Evolutionary conservation across 2,888 invertebrate genomes (phyloP), one percentile per base, ranked within the genome.

Genomic region (Megaustenia siamemsis): DNA sequence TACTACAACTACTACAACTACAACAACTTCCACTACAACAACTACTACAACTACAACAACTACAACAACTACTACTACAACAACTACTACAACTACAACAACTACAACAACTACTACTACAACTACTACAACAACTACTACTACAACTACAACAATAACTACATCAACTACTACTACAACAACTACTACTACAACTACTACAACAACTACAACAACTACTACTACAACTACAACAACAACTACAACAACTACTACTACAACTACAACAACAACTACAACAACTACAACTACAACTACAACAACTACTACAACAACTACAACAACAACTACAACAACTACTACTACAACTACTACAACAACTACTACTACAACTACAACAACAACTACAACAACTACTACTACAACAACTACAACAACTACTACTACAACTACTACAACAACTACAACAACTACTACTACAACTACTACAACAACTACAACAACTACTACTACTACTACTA

Each of bases 211-310:
- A 6, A 75, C 75, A 15, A 75, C 75, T 75, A 43, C 75, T 43
- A 8, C 75, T 76, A 76, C 76, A 8, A 53, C 76, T 76, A 76
- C 76, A 53, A 76, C 76, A n/a, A 53, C 53, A n/a, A 76, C 76
- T 76, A 76, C 76, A 8, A 21, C 53, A n/a, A 49, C 76, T 76
- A 76, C 76, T 76, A 76, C 76, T 76, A 76, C 76, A 53, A 76
- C 76, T 76, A 73, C 73, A 53, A 76, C 76, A 53, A 76, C 76
- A n/a, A 53, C 53, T 53, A 76, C 76, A n/a, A 76, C 56, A 28
- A n/a, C 56, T 28, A 21, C 56, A 53, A 76, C 76, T 53, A 76
- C 76, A 53, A 76, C 76, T 76, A 76, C 76, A 53, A 76, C 76
- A 53, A 76, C 76, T 76, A 76, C 76, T 76, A 76, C 73, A 0